Base-by-base conservation (phyloP, 2,797 vertebrate genomes). In the Chiroxiphia lanceolata region DNA sequence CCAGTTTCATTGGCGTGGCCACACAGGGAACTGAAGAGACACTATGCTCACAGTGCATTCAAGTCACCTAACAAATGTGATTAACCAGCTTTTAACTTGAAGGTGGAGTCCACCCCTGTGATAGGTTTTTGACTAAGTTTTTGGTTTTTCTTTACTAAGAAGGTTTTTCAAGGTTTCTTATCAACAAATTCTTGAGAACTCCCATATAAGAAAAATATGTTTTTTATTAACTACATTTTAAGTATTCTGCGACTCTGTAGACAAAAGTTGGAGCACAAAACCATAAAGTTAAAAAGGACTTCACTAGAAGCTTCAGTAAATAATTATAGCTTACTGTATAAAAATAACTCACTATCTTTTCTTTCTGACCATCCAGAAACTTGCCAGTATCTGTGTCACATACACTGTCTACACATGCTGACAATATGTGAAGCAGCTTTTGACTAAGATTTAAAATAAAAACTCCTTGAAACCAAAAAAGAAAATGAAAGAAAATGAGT, bases 1-100 rank as follows among this genome's bases (percentile, higher is more conserved):
- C 31, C 31, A 65, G 22, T 26, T 36, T 53, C 26, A 21, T 0
- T 44, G 36, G 50, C 0, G 0, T 9, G 33, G 16, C 19, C 61
- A 67, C 44, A 4, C 48, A 83, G 45, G 25, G 36, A 89, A 68
- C 23, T 26, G 59, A 79, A 50, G 19, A 76, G 36, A 45, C n/a
- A 54, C 10, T 27, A 54, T 6, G 8, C 11, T n/a, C 42, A 34
- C 12, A 6, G 5, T 10, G 47, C 15, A 11, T 38, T 87, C 42
- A 53, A 69, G 34, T 38, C 33, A 19, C 13, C 25, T 38, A 48
- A 27, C 15, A 85, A 60, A 25, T 5, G 33, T 42, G 11, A 65
- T 47, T 8, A 9, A 38, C 4, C 23, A 42, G 45, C 26, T 71
- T 56, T 63, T 51, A 29, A 26, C 13, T 31, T 27, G 8, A 87